Evolutionary conservation across 92 coral and sea anemone species (phyloP).

Genomic region (Palythoa caribaeorum): DNA sequence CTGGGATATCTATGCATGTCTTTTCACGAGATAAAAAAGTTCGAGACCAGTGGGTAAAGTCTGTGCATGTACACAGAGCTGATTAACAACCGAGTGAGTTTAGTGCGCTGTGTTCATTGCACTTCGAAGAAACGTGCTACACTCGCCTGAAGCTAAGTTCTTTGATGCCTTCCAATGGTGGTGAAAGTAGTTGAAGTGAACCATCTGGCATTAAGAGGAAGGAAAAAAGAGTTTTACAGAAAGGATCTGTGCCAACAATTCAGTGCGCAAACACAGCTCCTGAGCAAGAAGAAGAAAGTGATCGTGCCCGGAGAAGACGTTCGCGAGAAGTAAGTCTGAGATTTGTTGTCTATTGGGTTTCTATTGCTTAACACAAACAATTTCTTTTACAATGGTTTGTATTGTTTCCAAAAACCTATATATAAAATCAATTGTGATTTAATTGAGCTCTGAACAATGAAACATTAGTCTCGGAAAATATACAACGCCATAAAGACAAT

Average conservation of each 20-base stretch:
- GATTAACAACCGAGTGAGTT: constrained; percentile 33
- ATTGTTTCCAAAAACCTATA: constrained; percentile 7
- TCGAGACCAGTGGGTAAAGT: constrained; percentile 56
- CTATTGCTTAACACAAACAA: constrained; percentile 10
- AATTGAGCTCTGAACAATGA: constrained; percentile 2
- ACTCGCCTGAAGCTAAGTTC: constrained; percentile 31
- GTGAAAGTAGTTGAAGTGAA: background rate
- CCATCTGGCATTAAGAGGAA: background rate
- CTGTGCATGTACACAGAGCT: constrained; percentile 55
- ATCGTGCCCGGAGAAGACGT: constrained; percentile 44
- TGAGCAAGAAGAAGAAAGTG: constrained; percentile 33
- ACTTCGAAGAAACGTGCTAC: constrained; percentile 41
- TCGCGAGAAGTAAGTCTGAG: constrained; percentile 45
- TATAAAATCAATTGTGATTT: background rate
- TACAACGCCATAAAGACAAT: background rate
- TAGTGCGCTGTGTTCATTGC: constrained; percentile 49
- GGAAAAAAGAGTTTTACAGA: constrained; percentile 42
- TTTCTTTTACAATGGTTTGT: background rate
- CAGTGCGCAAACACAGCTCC: constrained; percentile 58
- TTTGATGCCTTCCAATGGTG: constrained; percentile 11
- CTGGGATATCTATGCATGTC: constrained; percentile 46
- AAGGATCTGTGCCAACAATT: constrained; percentile 52
- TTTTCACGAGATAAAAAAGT: constrained; percentile 36
- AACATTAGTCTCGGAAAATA: constrained; percentile 8
- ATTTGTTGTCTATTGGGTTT: constrained; percentile 14